Evolutionary conservation across 2,797 vertebrate genomes (phyloP).

Genomic region (Capromys pilorides): DNA sequence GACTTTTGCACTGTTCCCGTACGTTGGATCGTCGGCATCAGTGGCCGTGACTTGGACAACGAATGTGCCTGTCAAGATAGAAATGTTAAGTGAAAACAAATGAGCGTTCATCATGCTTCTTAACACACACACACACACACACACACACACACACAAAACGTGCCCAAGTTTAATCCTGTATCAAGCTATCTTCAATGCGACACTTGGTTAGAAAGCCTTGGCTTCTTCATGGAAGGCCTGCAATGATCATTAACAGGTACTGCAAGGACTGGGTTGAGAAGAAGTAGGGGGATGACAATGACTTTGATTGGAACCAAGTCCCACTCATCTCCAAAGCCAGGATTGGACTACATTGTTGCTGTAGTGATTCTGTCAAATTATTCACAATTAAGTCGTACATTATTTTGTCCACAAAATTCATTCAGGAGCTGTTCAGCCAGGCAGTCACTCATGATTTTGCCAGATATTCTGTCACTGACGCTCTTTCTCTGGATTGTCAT

Average conservation of each 20-base stretch:
- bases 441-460: neutral
- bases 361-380: neutral
- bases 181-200: neutral
- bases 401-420: conserved; percentile 9
- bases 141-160: neutral
- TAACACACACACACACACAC: neutral
- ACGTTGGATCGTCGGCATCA: conserved; percentile 89
- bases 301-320: neutral
- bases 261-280: neutral
- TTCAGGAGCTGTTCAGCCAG: neutral
- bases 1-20: conserved; percentile 90
- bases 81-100: conserved; percentile 61
- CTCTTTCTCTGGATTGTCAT: neutral
- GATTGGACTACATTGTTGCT: neutral
- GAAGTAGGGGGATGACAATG: neutral
- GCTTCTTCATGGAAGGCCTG: neutral
- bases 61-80: conserved; percentile 87
- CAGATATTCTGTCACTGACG: neutral
- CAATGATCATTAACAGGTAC: neutral
- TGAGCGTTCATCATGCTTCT: neutral
- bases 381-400: neutral
- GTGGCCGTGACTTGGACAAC: conserved; percentile 90
- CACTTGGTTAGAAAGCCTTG: neutral
- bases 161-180: neutral
- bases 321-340: neutral